A percentile compares a stretch with the other conserved stretches of the same genome.
phyloP scores from a whole-genome alignment of 2,888 invertebrate species.

The Eutolmus rufibarbis region DNA sequence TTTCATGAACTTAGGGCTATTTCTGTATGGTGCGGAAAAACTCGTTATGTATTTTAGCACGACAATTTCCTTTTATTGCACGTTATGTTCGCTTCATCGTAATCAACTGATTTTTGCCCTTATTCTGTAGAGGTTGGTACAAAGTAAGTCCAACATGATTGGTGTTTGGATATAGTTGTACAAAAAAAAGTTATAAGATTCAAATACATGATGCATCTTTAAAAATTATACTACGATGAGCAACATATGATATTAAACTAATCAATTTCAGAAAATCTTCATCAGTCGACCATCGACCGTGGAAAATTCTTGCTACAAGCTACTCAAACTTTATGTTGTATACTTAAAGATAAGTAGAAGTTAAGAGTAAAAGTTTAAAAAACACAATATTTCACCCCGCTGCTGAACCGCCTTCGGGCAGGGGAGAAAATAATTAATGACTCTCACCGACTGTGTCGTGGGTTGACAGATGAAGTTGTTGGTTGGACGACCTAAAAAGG shows the following conservation, averaged over 20 bases:
- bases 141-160: background rate
- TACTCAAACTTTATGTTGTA: background rate
- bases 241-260: background rate
- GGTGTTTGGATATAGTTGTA: background rate
- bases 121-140: background rate
- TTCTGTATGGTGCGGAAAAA: background rate
- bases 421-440: background rate
- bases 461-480: background rate
- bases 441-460: background rate
- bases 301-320: background rate
- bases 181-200: background rate
- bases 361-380: background rate
- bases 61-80: background rate
- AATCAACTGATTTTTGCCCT: background rate
- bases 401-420: background rate
- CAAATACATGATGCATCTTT: background rate
- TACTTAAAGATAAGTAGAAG: background rate
- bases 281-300: background rate
- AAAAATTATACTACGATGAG: background rate
- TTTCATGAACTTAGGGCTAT: background rate
- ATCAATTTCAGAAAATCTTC: background rate
- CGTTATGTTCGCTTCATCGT: background rate
- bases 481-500: background rate
- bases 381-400: background rate
- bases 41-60: background rate